Evolutionary conservation across 2,797 vertebrate genomes (phyloP), one percentile per base, ranked within the genome.

Genomic region (Lacerta agilis): DNA sequence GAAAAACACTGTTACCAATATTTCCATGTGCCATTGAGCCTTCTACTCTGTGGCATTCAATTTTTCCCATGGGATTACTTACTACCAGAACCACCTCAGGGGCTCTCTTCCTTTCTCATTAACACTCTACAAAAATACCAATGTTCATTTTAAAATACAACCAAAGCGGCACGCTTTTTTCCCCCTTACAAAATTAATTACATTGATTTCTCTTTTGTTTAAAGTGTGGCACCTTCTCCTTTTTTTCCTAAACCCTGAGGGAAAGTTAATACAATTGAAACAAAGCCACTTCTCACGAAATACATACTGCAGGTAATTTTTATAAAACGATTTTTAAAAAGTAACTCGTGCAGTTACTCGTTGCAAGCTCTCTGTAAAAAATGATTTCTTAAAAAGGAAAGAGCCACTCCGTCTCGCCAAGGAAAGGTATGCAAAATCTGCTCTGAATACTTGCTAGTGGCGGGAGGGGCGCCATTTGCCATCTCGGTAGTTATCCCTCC

Each of bases 401-500:
- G 79, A 71, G 36, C 64, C 4, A 1, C 80, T 83, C 76, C 78
- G 76, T 89, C 83, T 87, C 20, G 79, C 66, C 7, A 73, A 79
- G 36, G 8, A 27, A 1, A 85, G 87, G 86, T 27, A 86, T 0
- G 79, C 86, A 27, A 13, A 88, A 67, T 79, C 61, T 15, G 1
- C 61, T 36, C 86, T 61, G 4, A 55, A 36, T 0, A 3, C 43
- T 78, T 2, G 9, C 69, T 82, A 92, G 17, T 86, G 92, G 61
- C 94, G 97, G 13, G 98, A 96, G 23, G 95, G 96, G 67, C 96
- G 97, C 97, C 98, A 98, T 77, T 95, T 96, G 69, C 95, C 93
- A 25, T 98, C 97, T 36, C 98, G 93, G 94, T 96, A 92, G 58
- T 83, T 86, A 41, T 98, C 97, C 58, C 97, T 92, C 38, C 95